Evolutionary conservation across 2,797 vertebrate species (phyloP).

Genomic region (Cheirogaleus major): DNA sequence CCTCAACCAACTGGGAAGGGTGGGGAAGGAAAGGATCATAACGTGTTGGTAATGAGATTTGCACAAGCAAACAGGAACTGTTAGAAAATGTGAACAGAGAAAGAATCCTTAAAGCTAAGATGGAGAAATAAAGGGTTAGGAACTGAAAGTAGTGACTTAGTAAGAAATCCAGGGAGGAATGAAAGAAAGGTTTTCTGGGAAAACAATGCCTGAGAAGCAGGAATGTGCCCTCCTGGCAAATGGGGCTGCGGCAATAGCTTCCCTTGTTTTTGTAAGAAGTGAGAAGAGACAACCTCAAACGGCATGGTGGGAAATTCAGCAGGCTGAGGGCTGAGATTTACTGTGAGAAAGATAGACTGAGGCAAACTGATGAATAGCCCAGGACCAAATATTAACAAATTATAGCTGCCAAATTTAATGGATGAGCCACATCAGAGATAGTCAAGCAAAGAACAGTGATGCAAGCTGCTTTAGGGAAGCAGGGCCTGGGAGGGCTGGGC

Average conservation of each 20-base stretch:
- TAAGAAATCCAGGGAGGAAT: background rate
- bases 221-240: background rate
- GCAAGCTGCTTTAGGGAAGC: background rate
- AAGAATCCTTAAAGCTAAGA: background rate
- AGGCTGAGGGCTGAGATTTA: background rate
- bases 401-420: background rate
- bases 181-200: background rate
- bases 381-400: background rate
- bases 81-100: background rate
- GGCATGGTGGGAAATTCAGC: background rate
- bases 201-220: background rate
- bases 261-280: background rate
- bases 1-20: background rate
- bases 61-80: background rate
- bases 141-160: background rate
- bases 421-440: background rate
- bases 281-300: background rate
- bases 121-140: background rate
- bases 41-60: background rate
- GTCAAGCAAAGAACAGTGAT: background rate
- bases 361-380: background rate
- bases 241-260: fast-evolving
- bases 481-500: background rate
- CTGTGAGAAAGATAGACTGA: background rate
- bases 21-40: background rate